Base-by-base conservation (phyloP, 2,113 vertebrate species). In the Numenius arquata region DNA sequence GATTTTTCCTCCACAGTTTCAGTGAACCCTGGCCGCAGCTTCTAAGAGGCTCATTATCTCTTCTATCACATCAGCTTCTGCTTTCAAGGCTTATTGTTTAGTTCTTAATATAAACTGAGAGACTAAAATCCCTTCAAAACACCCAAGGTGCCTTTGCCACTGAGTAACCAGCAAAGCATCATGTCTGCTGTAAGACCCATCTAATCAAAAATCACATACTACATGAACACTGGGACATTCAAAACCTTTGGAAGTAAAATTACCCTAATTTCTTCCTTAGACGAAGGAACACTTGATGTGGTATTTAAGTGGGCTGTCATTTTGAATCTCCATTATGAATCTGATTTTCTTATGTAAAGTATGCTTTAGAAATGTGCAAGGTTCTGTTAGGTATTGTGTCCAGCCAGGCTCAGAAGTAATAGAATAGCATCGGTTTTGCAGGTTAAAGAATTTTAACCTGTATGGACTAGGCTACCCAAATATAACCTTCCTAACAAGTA, bases 11-110 rank as follows among this genome's bases (percentile, higher is more conserved):
- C 32, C 81, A 85, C 80, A 79, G 66, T 88, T 96, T 85, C 87
- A 85, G 59, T 94, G 92, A 96, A 95, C 93, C 63, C 75, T 93
- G 87, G 71, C 78, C 74, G 1, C 71, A 95, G 81, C 96, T 95
- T 97, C 93, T 95, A 93, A 96, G 75, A 95, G 38, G 26, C 94
- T 97, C 96, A 96, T 97, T 97, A 97, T 94, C 89, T 96, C 95
- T 91, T 93, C 81, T 79, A 91, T 94, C 94, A 88, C 84, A 93
- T 70, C 81, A 85, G 67, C 48, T 83, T 85, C 71, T 95, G 71
- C 91, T 96, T 96, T 96, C 93, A 95, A 95, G 87, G 87, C 81
- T 91, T 92, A 95, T 88, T 96, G 92, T 96, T 95, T 91, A 91
- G 89, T 55, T 95, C 77, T 95, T 80, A 89, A 67, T 45, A 73